These are phyloP conservation scores for Shinisaurus crocodilurus DNA, from an alignment of 2,113 vertebrate genomes.

Conservation along the genomic window DNA sequence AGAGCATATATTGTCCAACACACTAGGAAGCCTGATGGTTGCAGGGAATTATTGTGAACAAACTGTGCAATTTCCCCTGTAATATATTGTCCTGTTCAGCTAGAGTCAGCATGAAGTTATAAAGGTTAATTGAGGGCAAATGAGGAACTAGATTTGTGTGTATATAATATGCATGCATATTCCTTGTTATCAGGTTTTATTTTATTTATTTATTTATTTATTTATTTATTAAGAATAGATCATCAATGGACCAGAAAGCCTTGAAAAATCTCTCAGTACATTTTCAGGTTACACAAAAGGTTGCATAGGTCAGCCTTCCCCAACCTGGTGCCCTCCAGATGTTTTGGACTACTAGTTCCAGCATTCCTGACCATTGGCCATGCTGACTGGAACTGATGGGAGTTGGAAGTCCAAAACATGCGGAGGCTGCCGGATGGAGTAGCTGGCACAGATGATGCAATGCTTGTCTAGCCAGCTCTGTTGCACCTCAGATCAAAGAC, in stretches of 20 bases:
- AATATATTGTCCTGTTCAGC: background rate
- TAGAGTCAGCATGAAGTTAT: background rate
- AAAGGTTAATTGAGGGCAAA: slow-evolving; percentile 6
- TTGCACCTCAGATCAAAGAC: background rate
- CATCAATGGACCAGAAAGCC: background rate
- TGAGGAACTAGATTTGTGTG: background rate
- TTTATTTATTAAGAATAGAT: background rate
- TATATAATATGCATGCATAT: background rate
- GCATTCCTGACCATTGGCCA: no score
- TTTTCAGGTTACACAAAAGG: background rate
- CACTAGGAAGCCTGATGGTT: background rate
- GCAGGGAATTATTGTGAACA: slow-evolving; percentile 8
- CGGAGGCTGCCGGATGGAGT: no score
- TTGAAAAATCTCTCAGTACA: background rate
- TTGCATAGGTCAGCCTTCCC: background rate
- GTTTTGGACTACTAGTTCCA: no score
- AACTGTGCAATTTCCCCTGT: background rate
- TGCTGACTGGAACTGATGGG: no score
- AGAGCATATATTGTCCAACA: background rate
- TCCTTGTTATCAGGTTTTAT: background rate
- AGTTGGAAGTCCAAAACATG: no score
- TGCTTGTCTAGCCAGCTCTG: background rate
- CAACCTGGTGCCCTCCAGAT: no score
- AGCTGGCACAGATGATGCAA: background rate
- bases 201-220: background rate